These are phyloP conservation scores for Taphrorychus bicolor DNA, from an alignment of 2,888 invertebrate species.

Conservation along the genomic window DNA sequence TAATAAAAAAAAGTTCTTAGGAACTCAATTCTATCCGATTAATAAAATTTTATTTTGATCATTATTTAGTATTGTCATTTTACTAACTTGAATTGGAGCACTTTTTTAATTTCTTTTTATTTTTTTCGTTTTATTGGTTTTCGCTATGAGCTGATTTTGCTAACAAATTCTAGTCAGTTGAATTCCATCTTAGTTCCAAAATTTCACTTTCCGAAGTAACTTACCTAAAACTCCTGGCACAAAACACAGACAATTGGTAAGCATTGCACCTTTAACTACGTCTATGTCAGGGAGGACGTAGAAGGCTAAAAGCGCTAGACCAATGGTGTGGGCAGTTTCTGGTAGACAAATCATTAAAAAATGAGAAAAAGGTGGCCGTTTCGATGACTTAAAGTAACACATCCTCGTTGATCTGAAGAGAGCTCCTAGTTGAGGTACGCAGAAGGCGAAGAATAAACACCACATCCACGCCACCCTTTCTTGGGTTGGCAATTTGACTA, in stretches of 20 bases:
- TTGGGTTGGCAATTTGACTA: constrained; percentile 80
- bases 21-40: too few species aligned
- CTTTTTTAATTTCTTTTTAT: too few species aligned
- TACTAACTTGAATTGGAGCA: too few species aligned
- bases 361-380: constrained; percentile 71
- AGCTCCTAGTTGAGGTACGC: constrained; percentile 88
- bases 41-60: too few species aligned
- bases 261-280: constrained; percentile 93
- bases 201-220: background rate
- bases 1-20: too few species aligned
- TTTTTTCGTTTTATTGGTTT: too few species aligned
- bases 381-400: constrained; percentile 89
- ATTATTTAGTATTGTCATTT: too few species aligned
- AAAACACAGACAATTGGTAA: constrained; percentile 94
- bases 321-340: constrained; percentile 89
- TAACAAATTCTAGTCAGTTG: background rate
- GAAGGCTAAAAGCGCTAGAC: constrained; percentile 86
- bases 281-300: constrained; percentile 90
- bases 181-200: background rate
- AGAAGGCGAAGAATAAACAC: constrained; percentile 86
- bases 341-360: constrained; percentile 77
- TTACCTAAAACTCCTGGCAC: constrained; percentile 78
- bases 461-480: constrained; percentile 94
- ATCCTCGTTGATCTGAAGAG: constrained; percentile 85
- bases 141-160: too few species aligned